phyloP scores from a whole-genome alignment of 2,113 vertebrate species.

The Monopterus albus region DNA sequence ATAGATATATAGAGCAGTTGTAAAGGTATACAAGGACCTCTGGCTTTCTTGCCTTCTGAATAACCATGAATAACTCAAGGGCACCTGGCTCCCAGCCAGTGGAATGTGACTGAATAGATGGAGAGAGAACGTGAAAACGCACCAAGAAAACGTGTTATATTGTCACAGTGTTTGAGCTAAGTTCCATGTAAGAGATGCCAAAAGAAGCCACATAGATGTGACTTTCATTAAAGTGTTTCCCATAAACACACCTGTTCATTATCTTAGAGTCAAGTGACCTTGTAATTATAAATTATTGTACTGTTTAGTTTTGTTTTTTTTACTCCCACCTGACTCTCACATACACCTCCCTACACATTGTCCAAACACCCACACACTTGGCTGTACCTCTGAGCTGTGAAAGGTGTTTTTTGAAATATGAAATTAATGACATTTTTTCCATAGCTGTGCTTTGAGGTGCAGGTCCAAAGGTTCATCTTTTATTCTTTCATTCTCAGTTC shows the following conservation, averaged over 20 bases:
- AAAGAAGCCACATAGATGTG: neutral
- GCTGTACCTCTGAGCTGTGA: neutral
- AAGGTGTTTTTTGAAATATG: slow-evolving; percentile 2
- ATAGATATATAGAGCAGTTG: slow-evolving; percentile 3
- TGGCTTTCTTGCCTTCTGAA: slow-evolving; percentile 10
- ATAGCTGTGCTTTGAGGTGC: slow-evolving; percentile 43
- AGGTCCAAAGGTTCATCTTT: slow-evolving; percentile 46
- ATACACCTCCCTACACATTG: neutral
- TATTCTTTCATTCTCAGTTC: slow-evolving; percentile 35
- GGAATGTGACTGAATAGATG: slow-evolving; percentile 32
- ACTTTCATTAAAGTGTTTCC: slow-evolving; percentile 4
- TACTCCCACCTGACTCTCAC: neutral
- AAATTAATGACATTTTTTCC: slow-evolving; percentile 45
- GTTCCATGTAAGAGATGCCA: neutral
- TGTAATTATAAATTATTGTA: slow-evolving; percentile 5
- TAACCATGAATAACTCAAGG: slow-evolving; percentile 51
- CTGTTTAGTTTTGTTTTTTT: neutral
- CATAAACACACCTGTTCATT: slow-evolving; percentile 5
- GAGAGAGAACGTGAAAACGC: slow-evolving; percentile 18
- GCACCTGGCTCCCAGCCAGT: slow-evolving; percentile 19
- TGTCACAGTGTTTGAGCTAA: neutral
- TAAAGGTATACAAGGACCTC: neutral
- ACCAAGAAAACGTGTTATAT: slow-evolving; percentile 13
- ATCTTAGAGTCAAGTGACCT: slow-evolving; percentile 27
- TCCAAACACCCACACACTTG: slow-evolving; percentile 1